phyloP scores from a whole-genome alignment of 2,113 vertebrate species.

The Amblyopsis rosae region DNA sequence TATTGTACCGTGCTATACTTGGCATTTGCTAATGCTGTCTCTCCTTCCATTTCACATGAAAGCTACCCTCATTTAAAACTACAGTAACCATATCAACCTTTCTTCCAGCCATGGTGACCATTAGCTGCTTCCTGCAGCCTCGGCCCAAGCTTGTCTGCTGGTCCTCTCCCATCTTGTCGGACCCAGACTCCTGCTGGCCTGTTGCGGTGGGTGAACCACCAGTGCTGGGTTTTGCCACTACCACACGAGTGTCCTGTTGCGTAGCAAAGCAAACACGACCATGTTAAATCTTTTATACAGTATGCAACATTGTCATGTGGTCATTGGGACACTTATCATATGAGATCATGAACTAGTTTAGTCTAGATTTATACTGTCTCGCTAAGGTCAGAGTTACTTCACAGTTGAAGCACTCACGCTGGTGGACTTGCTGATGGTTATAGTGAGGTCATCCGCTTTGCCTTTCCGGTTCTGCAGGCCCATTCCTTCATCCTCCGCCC shows the following conservation, averaged over 20 bases:
- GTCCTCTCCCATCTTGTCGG: slow-evolving; percentile 63
- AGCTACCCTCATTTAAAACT: background rate
- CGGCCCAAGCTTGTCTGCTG: slow-evolving; percentile 73
- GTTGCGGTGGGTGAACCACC: slow-evolving; percentile 46
- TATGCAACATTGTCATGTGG: too few species aligned
- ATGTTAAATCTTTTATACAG: too few species aligned
- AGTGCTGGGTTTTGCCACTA: slow-evolving; percentile 79
- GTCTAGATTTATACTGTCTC: background rate
- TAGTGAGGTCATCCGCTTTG: slow-evolving; percentile 86
- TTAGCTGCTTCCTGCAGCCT: slow-evolving; percentile 88
- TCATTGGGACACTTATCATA: too few species aligned
- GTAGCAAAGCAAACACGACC: background rate
- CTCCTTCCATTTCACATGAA: background rate
- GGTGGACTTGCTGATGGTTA: slow-evolving; percentile 92
- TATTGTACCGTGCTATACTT: too few species aligned
- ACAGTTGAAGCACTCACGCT: slow-evolving; percentile 76
- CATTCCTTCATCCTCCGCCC: slow-evolving; percentile 90
- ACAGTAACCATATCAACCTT: slow-evolving; percentile 74
- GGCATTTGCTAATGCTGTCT: background rate
- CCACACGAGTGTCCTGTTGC: slow-evolving; percentile 87
- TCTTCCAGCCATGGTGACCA: slow-evolving; percentile 89
- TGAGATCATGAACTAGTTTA: background rate
- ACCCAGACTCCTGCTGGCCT: slow-evolving; percentile 60
- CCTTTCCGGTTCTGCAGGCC: slow-evolving; percentile 80
- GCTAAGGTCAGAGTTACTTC: background rate